Conservation (phyloP, 2,888 invertebrate genomes). For the Rutpela maculata region DNA sequence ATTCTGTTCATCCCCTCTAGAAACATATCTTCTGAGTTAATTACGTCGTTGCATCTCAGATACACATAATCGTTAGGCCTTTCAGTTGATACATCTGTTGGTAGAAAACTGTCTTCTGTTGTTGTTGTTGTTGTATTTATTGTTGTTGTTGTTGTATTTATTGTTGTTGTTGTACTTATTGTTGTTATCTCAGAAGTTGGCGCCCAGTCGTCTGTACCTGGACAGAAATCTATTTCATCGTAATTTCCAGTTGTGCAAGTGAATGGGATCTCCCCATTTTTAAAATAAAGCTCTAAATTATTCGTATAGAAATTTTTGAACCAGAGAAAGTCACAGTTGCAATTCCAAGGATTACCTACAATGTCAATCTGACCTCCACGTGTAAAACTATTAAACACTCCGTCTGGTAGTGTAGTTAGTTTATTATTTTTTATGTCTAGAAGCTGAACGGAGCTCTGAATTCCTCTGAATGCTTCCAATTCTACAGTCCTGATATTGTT, state of each 20-base stretch:
- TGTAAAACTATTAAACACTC: conserved; percentile 31
- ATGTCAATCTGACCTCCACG: conserved; percentile 37
- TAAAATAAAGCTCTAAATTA: conserved; percentile 34
- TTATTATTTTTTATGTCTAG: conserved; percentile 33
- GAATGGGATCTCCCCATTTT: conserved; percentile 34
- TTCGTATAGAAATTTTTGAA: conserved; percentile 43
- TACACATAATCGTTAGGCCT: conserved; percentile 5
- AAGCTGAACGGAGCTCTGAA: conserved; percentile 13
- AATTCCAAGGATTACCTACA: conserved; percentile 44
- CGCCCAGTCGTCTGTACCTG: background rate
- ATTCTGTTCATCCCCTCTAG: conserved; percentile 26
- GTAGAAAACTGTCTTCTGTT: too few species aligned
- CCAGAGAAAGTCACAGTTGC: conserved; percentile 47
- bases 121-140: conserved; percentile 18
- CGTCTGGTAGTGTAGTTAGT: conserved; percentile 33
- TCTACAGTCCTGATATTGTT: conserved; percentile 28
- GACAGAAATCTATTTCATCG: conserved; percentile 43
- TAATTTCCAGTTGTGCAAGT: conserved; percentile 38
- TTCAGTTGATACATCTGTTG: conserved; percentile 10
- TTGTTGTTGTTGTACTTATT: background rate
- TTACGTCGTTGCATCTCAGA: conserved; percentile 34
- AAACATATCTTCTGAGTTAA: background rate
- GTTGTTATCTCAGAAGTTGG: background rate
- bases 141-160: conserved; percentile 16
- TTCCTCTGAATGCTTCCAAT: conserved; percentile 28